Percentiles rank a stretch among this genome's conserved stretches.
phyloP scores from a whole-genome alignment of 2,113 vertebrate genomes.

The Melanocharis versteri region DNA sequence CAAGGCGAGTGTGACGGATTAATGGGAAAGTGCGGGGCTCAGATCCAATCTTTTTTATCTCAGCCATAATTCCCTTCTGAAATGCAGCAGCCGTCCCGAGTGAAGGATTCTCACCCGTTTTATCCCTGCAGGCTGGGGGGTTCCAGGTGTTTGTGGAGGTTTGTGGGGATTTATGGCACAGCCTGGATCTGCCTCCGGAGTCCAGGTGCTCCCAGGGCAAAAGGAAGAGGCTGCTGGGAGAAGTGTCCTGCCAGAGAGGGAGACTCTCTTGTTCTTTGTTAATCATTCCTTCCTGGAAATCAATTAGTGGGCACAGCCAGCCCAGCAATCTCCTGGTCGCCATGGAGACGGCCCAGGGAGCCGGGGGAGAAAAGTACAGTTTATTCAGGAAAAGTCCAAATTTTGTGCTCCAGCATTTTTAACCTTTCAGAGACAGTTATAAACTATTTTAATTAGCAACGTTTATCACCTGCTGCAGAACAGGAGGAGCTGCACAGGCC shows the following conservation, averaged over 20 bases:
- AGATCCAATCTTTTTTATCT: not conserved
- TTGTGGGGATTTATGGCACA: not conserved
- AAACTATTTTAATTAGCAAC: conserved; percentile 18
- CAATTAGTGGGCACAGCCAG: conserved; percentile 40
- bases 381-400: conserved; percentile 49
- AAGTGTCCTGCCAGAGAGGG: not conserved
- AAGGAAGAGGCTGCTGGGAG: not conserved
- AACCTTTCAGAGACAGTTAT: not conserved
- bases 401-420: conserved; percentile 37
- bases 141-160: accelerated
- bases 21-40: not conserved
- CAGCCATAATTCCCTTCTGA: not conserved
- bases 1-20: not conserved
- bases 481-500: not conserved
- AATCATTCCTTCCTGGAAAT: not conserved
- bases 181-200: not conserved
- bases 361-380: not conserved
- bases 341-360: conserved; percentile 36
- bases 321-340: conserved; percentile 46
- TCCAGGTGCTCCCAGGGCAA: not conserved
- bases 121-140: not conserved
- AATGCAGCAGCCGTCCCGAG: not conserved
- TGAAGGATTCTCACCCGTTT: not conserved
- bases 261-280: not conserved
- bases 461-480: conserved; percentile 2